Evolutionary conservation across 2,113 vertebrate species (phyloP), one percentile per base, ranked within the genome.

Genomic region (Hippoglossus stenolepis): DNA sequence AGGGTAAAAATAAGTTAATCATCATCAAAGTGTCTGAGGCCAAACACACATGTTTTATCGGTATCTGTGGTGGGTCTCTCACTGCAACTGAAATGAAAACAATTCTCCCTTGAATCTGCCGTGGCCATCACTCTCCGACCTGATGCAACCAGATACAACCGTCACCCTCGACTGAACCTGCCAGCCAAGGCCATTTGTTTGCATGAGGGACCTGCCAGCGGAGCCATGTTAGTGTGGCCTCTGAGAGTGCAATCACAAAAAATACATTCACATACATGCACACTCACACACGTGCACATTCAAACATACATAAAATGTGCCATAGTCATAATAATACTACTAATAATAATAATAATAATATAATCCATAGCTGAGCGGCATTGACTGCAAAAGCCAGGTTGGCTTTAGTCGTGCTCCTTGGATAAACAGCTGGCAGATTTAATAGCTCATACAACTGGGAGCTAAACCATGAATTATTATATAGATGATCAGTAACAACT

Each of bases 111-210:
- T 69, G 79, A 73, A 83, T 84, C 79, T 77, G 63, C 73, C 35
- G 14, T 70, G 45, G 21, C 89, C 77, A 84, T 89, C 88, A 84
- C 58, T 76, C 82, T 40, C 15, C 38, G 17, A 47, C 60, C 78
- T 90, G 82, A 89, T 90, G 88, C 77, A 77, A 79, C 84, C 70
- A 85, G 87, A 87, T 86, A 73, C 83, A 88, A 79, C 57, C 73
- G 84, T 89, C 84, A 89, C 88, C 87, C 91, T 85, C 73, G 65
- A 67, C 80, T 89, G 90, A 91, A 87, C 90, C 84, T 82, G 84
- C 87, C 82, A 75, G 79, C 62, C 72, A 20, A 68, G 77, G 77
- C 80, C 79, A 93, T 93, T 91, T 91, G 90, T 93, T 93, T 92
- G 89, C 87, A 89, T 84, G 88, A 92, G 84, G 65, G 88, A 90